These are phyloP conservation scores for Eumerus sabulonum DNA, from an alignment of 2,888 invertebrate genomes.

Conservation along the genomic window DNA sequence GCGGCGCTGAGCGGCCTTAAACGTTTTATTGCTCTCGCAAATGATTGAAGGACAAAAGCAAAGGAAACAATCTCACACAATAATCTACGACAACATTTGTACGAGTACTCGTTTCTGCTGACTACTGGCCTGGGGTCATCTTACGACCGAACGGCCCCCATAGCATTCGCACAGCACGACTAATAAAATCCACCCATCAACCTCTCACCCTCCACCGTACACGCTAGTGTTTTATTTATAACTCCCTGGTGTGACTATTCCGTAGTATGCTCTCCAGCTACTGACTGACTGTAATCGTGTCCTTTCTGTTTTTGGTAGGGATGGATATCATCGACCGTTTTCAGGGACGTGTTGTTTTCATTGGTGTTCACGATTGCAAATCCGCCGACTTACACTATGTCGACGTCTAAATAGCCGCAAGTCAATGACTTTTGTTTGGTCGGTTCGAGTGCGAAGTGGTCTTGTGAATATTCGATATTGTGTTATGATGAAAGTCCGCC, in stretches of 20 bases:
- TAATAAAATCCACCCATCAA: constrained; percentile 34
- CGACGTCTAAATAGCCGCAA: too few relatives aligned
- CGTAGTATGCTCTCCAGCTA: neutral
- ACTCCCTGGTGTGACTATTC: constrained; percentile 47
- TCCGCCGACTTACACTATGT: too few relatives aligned
- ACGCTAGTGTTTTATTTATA: constrained; percentile 52
- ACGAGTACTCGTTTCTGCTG: constrained; percentile 48
- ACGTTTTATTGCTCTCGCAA: constrained; percentile 40
- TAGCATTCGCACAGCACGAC: constrained; percentile 36
- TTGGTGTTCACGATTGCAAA: too few relatives aligned
- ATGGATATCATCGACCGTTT: constrained; percentile 11
- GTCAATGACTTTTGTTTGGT: too few relatives aligned
- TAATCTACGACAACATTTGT: constrained; percentile 47
- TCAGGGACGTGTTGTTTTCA: neutral
- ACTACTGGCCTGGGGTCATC: constrained; percentile 60
- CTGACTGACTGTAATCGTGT: too few relatives aligned
- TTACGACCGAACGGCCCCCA: constrained; percentile 49
- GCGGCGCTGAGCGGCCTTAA: constrained; percentile 21
- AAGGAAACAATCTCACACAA: constrained; percentile 21
- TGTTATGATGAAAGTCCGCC: too few relatives aligned
- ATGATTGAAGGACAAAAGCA: constrained; percentile 9
- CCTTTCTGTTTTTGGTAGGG: neutral
- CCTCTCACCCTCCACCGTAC: neutral
- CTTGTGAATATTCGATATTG: too few relatives aligned
- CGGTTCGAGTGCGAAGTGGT: too few relatives aligned